Evolutionary conservation across 2,113 vertebrate species (phyloP).

Genomic region (Macaca nemestrina): DNA sequence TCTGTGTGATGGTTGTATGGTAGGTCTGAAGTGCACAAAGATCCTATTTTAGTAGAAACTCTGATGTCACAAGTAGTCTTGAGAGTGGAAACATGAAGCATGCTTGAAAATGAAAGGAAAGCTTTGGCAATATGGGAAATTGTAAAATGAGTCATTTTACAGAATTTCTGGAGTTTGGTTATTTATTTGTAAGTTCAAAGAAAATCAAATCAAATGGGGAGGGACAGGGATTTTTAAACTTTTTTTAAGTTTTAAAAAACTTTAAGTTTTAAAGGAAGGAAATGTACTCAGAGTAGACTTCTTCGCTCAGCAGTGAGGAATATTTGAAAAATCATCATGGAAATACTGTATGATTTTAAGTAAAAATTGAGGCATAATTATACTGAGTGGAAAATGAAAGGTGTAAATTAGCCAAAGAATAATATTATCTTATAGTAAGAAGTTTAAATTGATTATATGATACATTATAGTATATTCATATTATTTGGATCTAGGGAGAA

Average conservation of each 20-base stretch:
- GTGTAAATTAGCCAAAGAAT: background rate
- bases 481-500: background rate
- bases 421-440: background rate
- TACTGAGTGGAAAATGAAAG: background rate
- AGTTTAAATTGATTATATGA: background rate
- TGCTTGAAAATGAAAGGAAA: background rate
- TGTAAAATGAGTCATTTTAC: constrained; percentile 14
- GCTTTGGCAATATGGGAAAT: background rate
- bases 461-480: background rate
- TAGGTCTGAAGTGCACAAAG: background rate
- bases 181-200: constrained; percentile 12
- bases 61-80: background rate
- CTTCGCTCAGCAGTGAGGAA: constrained; percentile 21
- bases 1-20: background rate
- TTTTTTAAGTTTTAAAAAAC: too few species aligned
- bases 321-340: constrained; percentile 39
- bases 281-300: constrained; percentile 33
- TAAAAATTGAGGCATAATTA: constrained; percentile 12
- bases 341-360: constrained; percentile 23
- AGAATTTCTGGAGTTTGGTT: background rate
- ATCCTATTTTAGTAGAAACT: background rate
- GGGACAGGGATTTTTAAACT: constrained; percentile 12
- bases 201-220: constrained; percentile 10
- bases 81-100: background rate
- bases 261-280: background rate